Conservation (phyloP, 2,797 vertebrate species). For the Pantherophis vulpinus region DNA sequence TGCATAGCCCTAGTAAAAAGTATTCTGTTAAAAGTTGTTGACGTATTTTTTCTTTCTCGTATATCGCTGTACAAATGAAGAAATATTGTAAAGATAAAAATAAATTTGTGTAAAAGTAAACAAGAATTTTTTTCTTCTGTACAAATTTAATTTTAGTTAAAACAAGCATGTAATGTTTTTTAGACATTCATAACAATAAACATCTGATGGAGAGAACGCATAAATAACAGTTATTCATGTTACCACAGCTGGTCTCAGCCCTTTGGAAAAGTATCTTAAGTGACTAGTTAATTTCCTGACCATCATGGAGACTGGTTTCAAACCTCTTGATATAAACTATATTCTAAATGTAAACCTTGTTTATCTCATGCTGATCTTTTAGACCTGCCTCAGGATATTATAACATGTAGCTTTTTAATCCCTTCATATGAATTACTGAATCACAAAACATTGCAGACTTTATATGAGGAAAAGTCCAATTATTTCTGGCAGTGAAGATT, state of each 20-base stretch:
- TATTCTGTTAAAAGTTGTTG: background rate
- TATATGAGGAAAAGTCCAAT: background rate
- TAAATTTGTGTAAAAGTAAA: background rate
- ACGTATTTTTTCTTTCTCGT: background rate
- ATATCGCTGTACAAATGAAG: background rate
- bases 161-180: background rate
- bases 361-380: fast-evolving
- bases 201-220: background rate
- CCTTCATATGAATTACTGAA: background rate
- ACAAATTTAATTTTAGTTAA: background rate
- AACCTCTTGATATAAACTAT: fast-evolving
- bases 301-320: background rate
- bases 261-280: background rate
- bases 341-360: background rate
- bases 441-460: background rate
- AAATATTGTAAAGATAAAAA: background rate
- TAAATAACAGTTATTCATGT: background rate
- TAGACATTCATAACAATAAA: background rate
- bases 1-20: background rate
- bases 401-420: background rate
- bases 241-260: background rate
- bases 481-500: background rate
- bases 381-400: background rate
- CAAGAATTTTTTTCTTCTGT: no score
- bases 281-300: background rate